These are phyloP conservation scores for Tachina grossa DNA, from an alignment of 2,888 invertebrate species.

Conservation along the genomic window DNA sequence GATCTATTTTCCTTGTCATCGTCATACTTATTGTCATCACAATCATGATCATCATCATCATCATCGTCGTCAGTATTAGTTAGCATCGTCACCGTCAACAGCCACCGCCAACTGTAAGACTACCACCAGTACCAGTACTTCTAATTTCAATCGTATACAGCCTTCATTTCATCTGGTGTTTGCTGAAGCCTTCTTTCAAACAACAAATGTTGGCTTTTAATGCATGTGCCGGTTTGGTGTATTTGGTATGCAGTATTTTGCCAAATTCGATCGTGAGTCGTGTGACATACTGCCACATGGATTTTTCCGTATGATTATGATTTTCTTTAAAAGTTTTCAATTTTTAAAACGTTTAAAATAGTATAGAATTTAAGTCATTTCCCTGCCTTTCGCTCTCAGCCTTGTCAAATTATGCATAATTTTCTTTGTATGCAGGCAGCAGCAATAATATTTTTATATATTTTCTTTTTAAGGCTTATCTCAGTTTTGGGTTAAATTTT, in stretches of 20 bases:
- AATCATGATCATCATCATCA: conserved; percentile 52
- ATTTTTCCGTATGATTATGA: conserved; percentile 54
- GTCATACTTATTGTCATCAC: conserved; percentile 45
- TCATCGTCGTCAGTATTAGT: conserved; percentile 50
- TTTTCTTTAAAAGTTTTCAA: conserved; percentile 52
- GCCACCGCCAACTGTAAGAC: not conserved
- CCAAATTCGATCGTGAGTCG: conserved; percentile 74
- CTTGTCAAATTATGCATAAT: conserved; percentile 65
- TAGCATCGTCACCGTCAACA: conserved; percentile 8
- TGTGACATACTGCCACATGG: conserved; percentile 75
- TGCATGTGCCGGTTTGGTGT: not conserved
- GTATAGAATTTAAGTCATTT: conserved; percentile 32
- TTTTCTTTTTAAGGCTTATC: conserved; percentile 31
- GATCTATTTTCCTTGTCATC: conserved; percentile 61
- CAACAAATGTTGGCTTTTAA: conserved; percentile 8
- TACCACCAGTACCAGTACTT: not conserved
- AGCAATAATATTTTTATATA: not conserved
- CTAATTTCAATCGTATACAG: conserved; percentile 19
- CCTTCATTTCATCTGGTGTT: conserved; percentile 31
- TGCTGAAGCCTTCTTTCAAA: not conserved
- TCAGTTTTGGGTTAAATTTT: conserved; percentile 33
- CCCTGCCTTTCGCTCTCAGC: conserved; percentile 13
- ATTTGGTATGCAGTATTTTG: conserved; percentile 28
- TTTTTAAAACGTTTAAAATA: conserved; percentile 3
- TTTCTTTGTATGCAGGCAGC: conserved; percentile 12